Evolutionary conservation across 2,797 vertebrate genomes (phyloP), one percentile per base, ranked within the genome.

Genomic region (Chelon labrosus): DNA sequence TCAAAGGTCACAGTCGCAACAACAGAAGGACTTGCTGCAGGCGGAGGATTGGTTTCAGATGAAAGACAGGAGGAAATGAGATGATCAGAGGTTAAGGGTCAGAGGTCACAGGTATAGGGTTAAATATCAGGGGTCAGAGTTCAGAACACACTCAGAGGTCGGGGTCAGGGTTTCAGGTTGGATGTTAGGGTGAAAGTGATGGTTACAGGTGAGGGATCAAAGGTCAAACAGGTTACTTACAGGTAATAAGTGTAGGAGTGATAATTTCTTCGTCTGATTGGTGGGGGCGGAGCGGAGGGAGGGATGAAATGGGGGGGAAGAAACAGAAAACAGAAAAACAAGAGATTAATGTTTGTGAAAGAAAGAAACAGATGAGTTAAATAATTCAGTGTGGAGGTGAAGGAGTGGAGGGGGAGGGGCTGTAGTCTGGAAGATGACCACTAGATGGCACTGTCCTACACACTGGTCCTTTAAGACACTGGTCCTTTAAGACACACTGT

Each of bases 191-290:
- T 65, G 49, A 56, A 56, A 22, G 22, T 22, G 22, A 22, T 22
- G 22, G 67, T 73, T 17, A 75, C 52, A 79, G 64, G 73, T 74
- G 59, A 84, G 56, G 55, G 73, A 71, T 88, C 66, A 74, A 61
- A 80, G 85, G 80, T 84, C 91, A 94, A 93, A 79, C 69, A 81
- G 94, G 91, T 96, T 97, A 97, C 96, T 97, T 95, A 97, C 96
- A 97, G 96, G 95, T 97, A 97, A 12, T 97, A 97, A 96, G 96
- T 96, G 95, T 97, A 97, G 96, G 96, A 97, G 94, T 96, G 95
- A 96, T 94, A 96, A 94, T 94, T 96, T 97, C 96, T 96, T 93
- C 95, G 96, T 95, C 94, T 95, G 94, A 96, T 86, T 89, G 88
- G 94, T 92, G 95, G 93, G 94, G 93, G 91, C 92, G 92, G 94